Percentiles rank a stretch among this genome's conserved stretches.
Conservation (phyloP, 2,888 invertebrate genomes). For the Macrophya annulata region DNA sequence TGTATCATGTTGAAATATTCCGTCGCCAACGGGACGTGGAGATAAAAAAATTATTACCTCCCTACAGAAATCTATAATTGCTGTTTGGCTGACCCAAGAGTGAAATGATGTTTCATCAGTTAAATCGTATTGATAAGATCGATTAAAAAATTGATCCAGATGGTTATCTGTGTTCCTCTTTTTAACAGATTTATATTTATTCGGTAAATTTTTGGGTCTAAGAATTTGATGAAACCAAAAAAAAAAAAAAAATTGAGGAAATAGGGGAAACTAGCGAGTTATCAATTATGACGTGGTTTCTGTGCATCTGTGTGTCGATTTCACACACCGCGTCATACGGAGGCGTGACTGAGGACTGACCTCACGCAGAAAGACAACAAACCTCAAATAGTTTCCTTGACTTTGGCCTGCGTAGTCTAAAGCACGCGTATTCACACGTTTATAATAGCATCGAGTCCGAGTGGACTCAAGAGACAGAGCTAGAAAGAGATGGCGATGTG, state of each 20-base stretch:
- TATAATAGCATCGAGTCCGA: background rate
- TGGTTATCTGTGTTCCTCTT: background rate
- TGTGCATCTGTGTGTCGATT: background rate
- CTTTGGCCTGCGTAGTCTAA: conserved; percentile 41
- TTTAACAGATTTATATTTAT: background rate
- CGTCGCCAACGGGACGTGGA: background rate
- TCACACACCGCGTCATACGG: conserved; percentile 16
- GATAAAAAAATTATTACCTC: background rate
- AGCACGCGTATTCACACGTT: conserved; percentile 8
- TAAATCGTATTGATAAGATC: background rate
- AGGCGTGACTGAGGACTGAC: conserved; percentile 25
- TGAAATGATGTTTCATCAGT: background rate
- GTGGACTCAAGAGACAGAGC: background rate
- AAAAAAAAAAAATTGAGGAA: background rate
- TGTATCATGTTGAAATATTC: background rate
- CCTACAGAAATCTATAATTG: background rate
- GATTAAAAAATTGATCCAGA: background rate
- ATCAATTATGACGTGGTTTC: conserved; percentile 5
- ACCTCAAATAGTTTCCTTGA: conserved; percentile 48
- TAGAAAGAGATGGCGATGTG: background rate
- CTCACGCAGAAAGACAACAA: conserved; percentile 24
- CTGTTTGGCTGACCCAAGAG: background rate
- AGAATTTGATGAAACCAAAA: background rate
- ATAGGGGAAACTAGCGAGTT: background rate
- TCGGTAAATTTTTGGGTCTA: background rate